Evolutionary conservation across 2,888 invertebrate genomes (phyloP).

Genomic region (Ochropacha duplaris): DNA sequence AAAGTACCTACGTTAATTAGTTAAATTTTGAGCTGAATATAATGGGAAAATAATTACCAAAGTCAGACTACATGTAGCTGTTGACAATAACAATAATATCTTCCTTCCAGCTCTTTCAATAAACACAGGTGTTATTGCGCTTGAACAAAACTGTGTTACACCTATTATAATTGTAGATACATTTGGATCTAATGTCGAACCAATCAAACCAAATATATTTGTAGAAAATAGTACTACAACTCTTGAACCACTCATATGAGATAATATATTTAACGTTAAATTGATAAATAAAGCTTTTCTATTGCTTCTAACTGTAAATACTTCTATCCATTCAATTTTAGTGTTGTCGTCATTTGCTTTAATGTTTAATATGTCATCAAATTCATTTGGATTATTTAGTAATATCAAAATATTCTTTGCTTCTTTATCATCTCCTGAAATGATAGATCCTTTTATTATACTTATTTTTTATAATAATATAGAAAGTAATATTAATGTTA

Average conservation of each 20-base stretch:
- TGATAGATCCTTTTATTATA: background rate
- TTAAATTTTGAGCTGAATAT: background rate
- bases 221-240: slow-evolving; percentile 29
- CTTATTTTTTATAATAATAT: too few relatives aligned
- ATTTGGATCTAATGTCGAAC: slow-evolving; percentile 30
- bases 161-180: slow-evolving; percentile 38
- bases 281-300: slow-evolving; percentile 32
- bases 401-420: slow-evolving; percentile 19
- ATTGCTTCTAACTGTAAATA: slow-evolving; percentile 33
- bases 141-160: slow-evolving; percentile 27
- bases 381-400: slow-evolving; percentile 29
- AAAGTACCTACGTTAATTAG: too few relatives aligned
- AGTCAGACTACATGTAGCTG: slow-evolving; percentile 26
- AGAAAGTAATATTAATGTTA: too few relatives aligned
- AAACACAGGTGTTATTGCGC: slow-evolving; percentile 26
- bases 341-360: slow-evolving; percentile 15
- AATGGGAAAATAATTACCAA: slow-evolving; percentile 25
- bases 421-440: slow-evolving; percentile 29
- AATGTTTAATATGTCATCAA: slow-evolving; percentile 16
- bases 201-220: slow-evolving; percentile 35
- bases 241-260: slow-evolving; percentile 31
- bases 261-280: slow-evolving; percentile 22
- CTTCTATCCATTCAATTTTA: slow-evolving; percentile 24
- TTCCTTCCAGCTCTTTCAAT: slow-evolving; percentile 35
- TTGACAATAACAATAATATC: slow-evolving; percentile 28